Evolutionary conservation across 2,888 invertebrate genomes (phyloP).

Genomic region (Malthinus seriepunctatus): DNA sequence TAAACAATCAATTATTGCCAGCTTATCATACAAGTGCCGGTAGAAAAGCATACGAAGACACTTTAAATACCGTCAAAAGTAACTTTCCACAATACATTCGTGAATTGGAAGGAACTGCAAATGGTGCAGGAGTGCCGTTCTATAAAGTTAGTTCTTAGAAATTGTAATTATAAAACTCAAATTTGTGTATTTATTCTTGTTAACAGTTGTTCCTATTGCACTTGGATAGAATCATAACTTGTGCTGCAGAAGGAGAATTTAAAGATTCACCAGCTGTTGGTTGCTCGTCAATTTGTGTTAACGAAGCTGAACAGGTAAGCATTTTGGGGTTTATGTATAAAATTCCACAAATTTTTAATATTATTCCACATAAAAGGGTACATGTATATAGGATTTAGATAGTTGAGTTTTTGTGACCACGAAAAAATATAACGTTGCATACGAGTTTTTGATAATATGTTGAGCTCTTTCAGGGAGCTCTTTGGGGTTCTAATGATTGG

Average conservation of each 20-base stretch:
- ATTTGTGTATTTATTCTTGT: constrained; percentile 19
- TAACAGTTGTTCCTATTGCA: constrained; percentile 81
- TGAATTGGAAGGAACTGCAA: constrained; percentile 84
- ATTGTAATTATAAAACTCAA: neutral
- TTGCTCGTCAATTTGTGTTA: constrained; percentile 77
- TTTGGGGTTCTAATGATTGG: too few relatives aligned
- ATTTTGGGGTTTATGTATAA: neutral
- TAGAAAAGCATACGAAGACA: constrained; percentile 72
- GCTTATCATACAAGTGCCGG: constrained; percentile 74
- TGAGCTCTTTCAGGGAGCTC: too few relatives aligned
- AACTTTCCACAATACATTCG: constrained; percentile 81
- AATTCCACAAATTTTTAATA: too few relatives aligned
- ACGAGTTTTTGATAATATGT: too few relatives aligned
- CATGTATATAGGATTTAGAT: too few relatives aligned
- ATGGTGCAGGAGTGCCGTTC: constrained; percentile 83
- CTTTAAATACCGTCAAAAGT: constrained; percentile 66
- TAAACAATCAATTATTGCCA: constrained; percentile 71
- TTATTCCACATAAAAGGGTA: too few relatives aligned
- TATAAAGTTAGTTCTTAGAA: constrained; percentile 65
- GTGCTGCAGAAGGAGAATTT: constrained; percentile 57
- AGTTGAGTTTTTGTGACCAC: too few relatives aligned
- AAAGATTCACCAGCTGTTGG: constrained; percentile 62
- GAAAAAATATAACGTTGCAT: too few relatives aligned
- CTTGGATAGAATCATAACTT: constrained; percentile 78
- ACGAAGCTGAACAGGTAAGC: constrained; percentile 67